Percentiles rank a stretch among this genome's conserved stretches.
phyloP scores from a whole-genome alignment of 2,113 vertebrate genomes.

The Halcyon malimbica region DNA sequence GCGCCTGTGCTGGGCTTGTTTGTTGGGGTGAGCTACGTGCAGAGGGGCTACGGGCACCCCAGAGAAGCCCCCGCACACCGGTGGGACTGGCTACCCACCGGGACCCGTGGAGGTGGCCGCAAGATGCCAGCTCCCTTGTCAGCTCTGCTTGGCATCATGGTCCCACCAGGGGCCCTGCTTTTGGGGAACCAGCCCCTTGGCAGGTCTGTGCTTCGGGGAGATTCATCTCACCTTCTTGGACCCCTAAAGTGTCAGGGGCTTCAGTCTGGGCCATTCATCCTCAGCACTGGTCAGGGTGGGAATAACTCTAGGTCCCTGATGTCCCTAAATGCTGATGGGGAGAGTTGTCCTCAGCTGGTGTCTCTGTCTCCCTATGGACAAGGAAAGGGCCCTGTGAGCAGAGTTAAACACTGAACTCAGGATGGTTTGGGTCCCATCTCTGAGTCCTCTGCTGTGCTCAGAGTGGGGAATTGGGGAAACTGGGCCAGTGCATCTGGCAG shows the following conservation, averaged over 20 bases:
- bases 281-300: rapidly evolving
- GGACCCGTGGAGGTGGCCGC: rapidly evolving
- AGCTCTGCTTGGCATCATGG: not conserved
- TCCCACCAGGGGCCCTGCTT: not conserved
- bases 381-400: not conserved
- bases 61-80: not conserved
- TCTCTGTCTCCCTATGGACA: not conserved
- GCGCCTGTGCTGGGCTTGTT: not conserved
- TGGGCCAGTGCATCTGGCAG: rapidly evolving
- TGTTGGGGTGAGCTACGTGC: rapidly evolving
- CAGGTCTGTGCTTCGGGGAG: not conserved
- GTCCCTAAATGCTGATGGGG: not conserved
- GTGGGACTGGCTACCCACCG: rapidly evolving
- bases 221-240: not conserved
- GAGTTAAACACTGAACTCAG: not conserved
- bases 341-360: not conserved
- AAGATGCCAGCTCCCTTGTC: not conserved
- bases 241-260: not conserved
- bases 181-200: not conserved
- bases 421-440: not conserved
- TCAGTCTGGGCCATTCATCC: not conserved
- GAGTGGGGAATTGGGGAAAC: rapidly evolving
- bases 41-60: not conserved
- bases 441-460: not conserved
- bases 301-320: not conserved